Evolutionary conservation across 2,797 vertebrate genomes (phyloP).

Genomic region (Aeoliscus strigatus): DNA sequence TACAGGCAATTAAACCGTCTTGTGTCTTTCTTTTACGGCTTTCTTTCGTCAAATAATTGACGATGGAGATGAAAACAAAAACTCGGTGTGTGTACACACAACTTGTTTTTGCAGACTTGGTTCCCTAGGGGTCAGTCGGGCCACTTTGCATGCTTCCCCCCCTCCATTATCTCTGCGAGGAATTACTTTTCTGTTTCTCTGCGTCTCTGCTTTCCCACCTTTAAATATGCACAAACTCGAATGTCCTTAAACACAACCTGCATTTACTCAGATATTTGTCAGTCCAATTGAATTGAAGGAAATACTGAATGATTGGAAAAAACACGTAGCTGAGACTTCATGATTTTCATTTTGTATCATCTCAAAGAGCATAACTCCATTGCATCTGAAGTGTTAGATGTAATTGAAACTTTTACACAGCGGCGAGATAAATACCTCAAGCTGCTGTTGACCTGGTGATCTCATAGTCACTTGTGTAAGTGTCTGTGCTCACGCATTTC

Average conservation of each 20-base stretch:
- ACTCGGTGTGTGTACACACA: conserved; percentile 34
- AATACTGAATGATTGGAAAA: no score
- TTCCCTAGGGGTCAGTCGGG: conserved; percentile 61
- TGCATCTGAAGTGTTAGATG: no score
- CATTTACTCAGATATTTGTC: no score
- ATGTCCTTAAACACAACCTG: background rate
- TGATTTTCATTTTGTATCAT: no score
- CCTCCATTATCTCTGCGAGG: conserved; percentile 40
- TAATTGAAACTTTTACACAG: no score
- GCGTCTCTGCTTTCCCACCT: conserved; percentile 45
- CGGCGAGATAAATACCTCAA: no score
- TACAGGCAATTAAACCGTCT: conserved; percentile 56
- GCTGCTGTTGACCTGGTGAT: no score
- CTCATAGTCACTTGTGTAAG: no score
- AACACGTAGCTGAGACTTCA: no score
- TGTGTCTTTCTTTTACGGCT: conserved; percentile 64
- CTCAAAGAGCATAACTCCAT: no score
- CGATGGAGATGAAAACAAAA: conserved; percentile 20
- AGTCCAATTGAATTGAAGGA: no score
- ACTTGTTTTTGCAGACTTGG: conserved; percentile 70
- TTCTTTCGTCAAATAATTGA: conserved; percentile 22
- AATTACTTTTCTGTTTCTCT: conserved; percentile 47
- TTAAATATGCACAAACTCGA: conserved; percentile 34
- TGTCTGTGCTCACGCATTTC: no score
- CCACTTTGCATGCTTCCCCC: conserved; percentile 67